Conservation (phyloP, 53 echinoderm and acorn worm genomes). For the Paelopatides confundens region DNA sequence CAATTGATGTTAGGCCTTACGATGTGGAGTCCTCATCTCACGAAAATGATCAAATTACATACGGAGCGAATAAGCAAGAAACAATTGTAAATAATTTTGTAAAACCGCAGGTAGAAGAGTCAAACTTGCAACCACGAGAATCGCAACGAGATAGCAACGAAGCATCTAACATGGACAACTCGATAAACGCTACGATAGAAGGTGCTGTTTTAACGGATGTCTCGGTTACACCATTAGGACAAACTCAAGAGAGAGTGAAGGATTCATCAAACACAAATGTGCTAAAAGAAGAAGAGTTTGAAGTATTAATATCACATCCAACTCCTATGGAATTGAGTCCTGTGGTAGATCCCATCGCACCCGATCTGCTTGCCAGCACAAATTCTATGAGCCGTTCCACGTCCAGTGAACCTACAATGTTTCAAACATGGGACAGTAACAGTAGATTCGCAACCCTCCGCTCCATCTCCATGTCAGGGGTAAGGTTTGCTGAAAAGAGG, state of each 20-base stretch:
- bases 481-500: background rate
- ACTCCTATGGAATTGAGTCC: background rate
- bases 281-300: conserved; percentile 7
- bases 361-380: conserved; percentile 19
- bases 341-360: conserved; percentile 15
- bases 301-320: background rate
- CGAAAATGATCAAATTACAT: too few relatives aligned
- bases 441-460: conserved; percentile 9
- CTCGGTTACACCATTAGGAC: background rate
- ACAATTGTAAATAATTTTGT: too few relatives aligned
- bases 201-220: background rate
- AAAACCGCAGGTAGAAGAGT: background rate
- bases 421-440: background rate
- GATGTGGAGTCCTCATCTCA: too few relatives aligned
- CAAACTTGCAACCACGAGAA: background rate
- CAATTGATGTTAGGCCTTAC: too few relatives aligned
- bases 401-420: background rate
- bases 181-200: background rate
- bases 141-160: background rate
- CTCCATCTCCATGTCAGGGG: background rate
- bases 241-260: background rate
- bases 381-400: background rate
- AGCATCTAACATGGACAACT: background rate
- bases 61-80: too few relatives aligned
- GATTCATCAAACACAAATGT: background rate